Evolutionary conservation across 2,888 invertebrate genomes (phyloP).

Genomic region (Euzetes globulus): DNA sequence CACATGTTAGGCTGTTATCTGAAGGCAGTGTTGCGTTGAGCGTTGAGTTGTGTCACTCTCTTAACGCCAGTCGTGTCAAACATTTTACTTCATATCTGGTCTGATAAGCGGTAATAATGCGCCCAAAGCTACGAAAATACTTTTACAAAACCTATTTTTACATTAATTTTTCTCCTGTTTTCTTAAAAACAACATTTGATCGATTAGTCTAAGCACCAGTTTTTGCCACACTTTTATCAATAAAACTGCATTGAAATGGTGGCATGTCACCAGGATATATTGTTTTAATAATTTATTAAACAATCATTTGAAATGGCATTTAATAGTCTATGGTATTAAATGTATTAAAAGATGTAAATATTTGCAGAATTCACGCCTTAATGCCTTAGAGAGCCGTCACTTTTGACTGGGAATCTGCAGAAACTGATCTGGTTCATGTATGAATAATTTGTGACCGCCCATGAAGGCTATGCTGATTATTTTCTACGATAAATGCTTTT

Average conservation of each 20-base stretch:
- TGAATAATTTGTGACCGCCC: conserved; percentile 17
- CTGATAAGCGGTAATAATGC: background rate
- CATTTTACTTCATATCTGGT: conserved; percentile 1
- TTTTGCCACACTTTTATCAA: background rate
- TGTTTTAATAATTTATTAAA: background rate
- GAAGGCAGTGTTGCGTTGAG: background rate
- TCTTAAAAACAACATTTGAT: background rate
- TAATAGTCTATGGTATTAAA: background rate
- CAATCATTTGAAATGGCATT: conserved; percentile 1
- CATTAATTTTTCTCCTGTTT: background rate
- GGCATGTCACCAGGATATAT: background rate
- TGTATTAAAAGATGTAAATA: background rate
- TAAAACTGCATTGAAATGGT: background rate
- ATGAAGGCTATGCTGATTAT: background rate
- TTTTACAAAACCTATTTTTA: background rate
- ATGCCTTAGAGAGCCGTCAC: conserved; percentile 7
- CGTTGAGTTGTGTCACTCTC: background rate
- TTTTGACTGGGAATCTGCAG: background rate
- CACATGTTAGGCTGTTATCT: background rate
- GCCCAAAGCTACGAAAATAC: background rate
- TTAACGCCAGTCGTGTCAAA: background rate
- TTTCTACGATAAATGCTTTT: conserved; percentile 7
- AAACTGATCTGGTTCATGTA: conserved; percentile 5
- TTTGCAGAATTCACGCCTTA: conserved; percentile 17
- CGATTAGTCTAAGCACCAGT: background rate